Base-by-base conservation (phyloP, 2,888 invertebrate species). In the Parapristionchus giblindavisi region DNA sequence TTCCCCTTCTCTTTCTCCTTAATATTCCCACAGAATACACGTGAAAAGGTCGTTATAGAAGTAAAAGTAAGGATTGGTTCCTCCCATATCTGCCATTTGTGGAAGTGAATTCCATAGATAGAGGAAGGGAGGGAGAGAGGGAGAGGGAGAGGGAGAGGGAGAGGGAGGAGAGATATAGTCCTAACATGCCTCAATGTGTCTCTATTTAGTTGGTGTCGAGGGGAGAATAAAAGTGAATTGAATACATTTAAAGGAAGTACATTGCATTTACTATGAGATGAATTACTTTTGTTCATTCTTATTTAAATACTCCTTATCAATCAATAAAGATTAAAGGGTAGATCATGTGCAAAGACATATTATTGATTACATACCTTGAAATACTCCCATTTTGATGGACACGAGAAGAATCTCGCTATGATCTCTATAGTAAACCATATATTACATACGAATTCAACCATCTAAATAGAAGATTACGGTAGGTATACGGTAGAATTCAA, bases 351-450 rank as follows among this genome's bases (percentile, higher is more conserved):
- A 43, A 66, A 32, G 14, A 3, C 14, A 0, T 14, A 8, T n/a
- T 3, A 17, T 71, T 14, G 61, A 34, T 2, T 54, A 65, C 36
- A 52, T 21, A 80, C 81, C 76, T 92, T 93, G 77, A 94, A 91
- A 89, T 96, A 96, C 84, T 93, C 93, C 89, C 94, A 92, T 84
- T 93, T 91, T 88, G 93, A 81, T 40, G 95, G 94, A 75, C 94
- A 93, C 88, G 95, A 94, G 89, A 94, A 92, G 87, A 94, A 92
- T 80, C 96, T 92, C 68, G 90, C 89, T 43, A 87, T 48, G 78
- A 93, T 90, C 87, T 96, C 91, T 89, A 99, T 96, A 90, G 97
- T 97, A 91, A 99, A 99, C 99, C 99, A 99, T 79, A 97, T 94
- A 90, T 97, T 97, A 91, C 97, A 97, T 83, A 96, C 93, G 85